phyloP scores from a whole-genome alignment of 2,797 vertebrate genomes.

The Halcyon leucocephala region DNA sequence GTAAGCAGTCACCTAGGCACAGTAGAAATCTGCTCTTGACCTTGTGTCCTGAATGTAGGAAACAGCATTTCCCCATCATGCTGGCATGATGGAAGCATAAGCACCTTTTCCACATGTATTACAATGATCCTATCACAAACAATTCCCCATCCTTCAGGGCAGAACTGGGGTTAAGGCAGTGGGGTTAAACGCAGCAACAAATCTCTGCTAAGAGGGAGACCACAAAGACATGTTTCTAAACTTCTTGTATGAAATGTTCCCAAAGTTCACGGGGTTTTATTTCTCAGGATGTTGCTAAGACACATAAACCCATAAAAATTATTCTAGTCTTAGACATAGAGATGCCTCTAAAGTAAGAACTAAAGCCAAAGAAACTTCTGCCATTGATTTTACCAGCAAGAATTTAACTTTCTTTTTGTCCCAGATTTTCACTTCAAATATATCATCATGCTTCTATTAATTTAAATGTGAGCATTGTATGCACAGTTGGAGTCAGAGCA shows the following conservation, averaged over 20 bases:
- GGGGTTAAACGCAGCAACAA: neutral
- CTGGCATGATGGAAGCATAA: neutral
- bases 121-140: neutral
- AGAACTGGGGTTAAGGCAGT: neutral
- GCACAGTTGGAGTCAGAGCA: constrained; percentile 16
- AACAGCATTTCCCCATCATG: neutral
- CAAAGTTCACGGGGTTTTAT: neutral
- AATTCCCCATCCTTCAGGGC: neutral
- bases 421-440: constrained; percentile 16
- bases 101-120: neutral
- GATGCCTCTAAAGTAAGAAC: neutral
- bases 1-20: neutral
- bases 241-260: neutral
- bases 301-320: neutral
- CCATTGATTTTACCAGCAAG: neutral
- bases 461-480: neutral
- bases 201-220: neutral
- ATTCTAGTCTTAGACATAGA: neutral
- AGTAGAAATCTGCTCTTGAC: neutral
- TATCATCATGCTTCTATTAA: constrained; percentile 4
- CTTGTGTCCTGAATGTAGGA: neutral
- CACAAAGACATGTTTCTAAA: neutral
- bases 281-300: neutral
- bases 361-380: neutral
- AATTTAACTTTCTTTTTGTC: neutral